phyloP scores from a whole-genome alignment of 2,888 invertebrate genomes.

The Cataglyphis livida region DNA sequence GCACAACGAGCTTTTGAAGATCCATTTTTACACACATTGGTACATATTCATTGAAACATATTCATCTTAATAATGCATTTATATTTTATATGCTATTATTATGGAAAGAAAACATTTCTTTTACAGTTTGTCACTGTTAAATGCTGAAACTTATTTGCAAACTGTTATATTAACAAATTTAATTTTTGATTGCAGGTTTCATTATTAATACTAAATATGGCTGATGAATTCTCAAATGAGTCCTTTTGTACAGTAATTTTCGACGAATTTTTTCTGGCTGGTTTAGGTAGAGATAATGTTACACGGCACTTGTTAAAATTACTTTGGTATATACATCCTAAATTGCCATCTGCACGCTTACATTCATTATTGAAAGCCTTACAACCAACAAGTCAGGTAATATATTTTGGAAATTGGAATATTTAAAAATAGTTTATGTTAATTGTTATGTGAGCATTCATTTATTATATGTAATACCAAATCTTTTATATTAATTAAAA shows the following conservation, averaged over 20 bases:
- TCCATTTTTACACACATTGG: constrained; percentile 96
- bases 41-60: no score
- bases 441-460: not conserved
- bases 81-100: not conserved
- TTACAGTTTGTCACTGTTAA: constrained; percentile 1
- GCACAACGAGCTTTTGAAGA: constrained; percentile 97
- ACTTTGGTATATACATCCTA: constrained; percentile 95
- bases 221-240: constrained; percentile 96
- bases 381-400: constrained; percentile 87
- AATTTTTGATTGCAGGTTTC: constrained; percentile 87
- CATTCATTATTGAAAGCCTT: constrained; percentile 93
- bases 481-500: constrained; percentile 38
- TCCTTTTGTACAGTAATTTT: constrained; percentile 98
- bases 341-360: constrained; percentile 92
- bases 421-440: constrained; percentile 5
- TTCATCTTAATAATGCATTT: not conserved
- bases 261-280: constrained; percentile 98
- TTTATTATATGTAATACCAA: not conserved
- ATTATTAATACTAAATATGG: constrained; percentile 92
- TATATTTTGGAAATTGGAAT: not conserved
- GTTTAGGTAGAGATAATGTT: constrained; percentile 95
- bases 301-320: constrained; percentile 96
- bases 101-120: not conserved
- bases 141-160: constrained; percentile 2
- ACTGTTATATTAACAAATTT: not conserved